Base-by-base conservation (phyloP, 2,113 vertebrate genomes). In the Tautogolabrus adspersus region DNA sequence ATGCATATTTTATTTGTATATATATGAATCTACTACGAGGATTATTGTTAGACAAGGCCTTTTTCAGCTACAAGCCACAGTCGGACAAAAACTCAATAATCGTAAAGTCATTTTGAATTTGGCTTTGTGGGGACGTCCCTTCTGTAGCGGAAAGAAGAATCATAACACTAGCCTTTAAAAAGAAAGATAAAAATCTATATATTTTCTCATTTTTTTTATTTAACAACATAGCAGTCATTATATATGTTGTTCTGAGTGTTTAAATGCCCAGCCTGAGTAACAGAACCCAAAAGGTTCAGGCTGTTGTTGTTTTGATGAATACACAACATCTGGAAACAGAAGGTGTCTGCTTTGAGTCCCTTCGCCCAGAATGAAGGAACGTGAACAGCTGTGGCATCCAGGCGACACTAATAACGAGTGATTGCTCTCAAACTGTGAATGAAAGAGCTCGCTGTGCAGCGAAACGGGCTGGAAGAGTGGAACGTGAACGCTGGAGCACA, bases 361-460 rank as follows among this genome's bases (percentile, higher is more conserved):
- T 55, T 73, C 54, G 71, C 70, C 71, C 57, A 67, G 52, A 84
- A 73, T 73, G 87, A 89, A 85, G 85, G 86, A 88, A 66, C 40
- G 7, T 23, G 49, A 38, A 26, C 21, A 26, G 72, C 76, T 74
- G 40, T 73, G 76, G 40, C 16, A 51, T 70, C 82, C 62, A 70
- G 55, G 23, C 66, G 74, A 90, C 74, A 72, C 79, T 90, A 87
- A 79, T 52, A 66, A 64, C n/a, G 75, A 83, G 86, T 79, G 64
- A 42, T 82, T 38, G 63, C 75, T 87, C 72, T 83, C 64, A 85
- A 88, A 90, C 92, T 92, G 92, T 92, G 93, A 92, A 93, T 56
- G 70, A 81, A 86, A 67, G 77, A 52, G 40, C 79, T 85, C 16
- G 34, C 66, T 82, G 10, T 62, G 73, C 49, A 16, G 42, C 66